Percentiles rank a stretch among this genome's conserved stretches.
phyloP scores from a whole-genome alignment of 2,113 vertebrate species.

The Gymnorhina tibicen region DNA sequence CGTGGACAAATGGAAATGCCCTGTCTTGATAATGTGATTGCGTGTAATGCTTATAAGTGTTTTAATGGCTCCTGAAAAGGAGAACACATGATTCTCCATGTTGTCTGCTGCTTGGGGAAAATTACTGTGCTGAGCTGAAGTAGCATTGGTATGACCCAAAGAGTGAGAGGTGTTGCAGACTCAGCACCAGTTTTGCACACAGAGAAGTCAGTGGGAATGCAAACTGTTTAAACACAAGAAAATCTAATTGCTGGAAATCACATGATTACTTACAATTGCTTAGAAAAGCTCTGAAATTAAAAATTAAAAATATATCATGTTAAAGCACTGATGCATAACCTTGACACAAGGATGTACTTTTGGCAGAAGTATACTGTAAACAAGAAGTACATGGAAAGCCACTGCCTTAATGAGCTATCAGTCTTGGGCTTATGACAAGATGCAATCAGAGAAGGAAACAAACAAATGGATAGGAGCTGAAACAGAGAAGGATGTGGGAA shows the following conservation, averaged over 20 bases:
- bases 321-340: neutral
- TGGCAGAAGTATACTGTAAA: neutral
- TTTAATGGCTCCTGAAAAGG: neutral
- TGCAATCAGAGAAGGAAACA: neutral
- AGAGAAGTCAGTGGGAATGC: neutral
- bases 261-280: neutral
- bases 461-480: neutral
- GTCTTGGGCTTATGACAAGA: neutral
- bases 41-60: neutral
- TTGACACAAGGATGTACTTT: neutral
- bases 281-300: neutral
- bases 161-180: neutral
- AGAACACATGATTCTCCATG: neutral
- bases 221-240: neutral
- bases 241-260: neutral
- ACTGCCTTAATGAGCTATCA: neutral
- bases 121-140: neutral
- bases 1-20: neutral
- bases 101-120: neutral
- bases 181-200: neutral
- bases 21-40: neutral
- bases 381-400: neutral
- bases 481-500: slow-evolving; percentile 11
- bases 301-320: neutral
- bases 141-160: neutral